Conservation (phyloP, 2,113 vertebrate species). For the Blennius ocellaris region DNA sequence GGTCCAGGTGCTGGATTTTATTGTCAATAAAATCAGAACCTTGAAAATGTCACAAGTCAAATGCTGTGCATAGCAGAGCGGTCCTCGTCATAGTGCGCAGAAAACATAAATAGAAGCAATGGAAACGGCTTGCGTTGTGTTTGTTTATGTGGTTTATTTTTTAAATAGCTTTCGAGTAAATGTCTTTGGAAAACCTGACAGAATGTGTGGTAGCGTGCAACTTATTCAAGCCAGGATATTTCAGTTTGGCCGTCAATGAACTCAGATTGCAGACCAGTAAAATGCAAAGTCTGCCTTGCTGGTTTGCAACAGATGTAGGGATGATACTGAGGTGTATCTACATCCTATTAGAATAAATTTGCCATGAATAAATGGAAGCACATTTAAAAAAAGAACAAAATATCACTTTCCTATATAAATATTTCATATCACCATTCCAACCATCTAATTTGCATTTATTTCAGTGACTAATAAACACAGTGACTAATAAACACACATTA, state of each 20-base stretch:
- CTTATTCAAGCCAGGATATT: not conserved
- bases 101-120: no score
- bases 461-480: no score
- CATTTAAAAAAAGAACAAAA: not conserved
- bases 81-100: no score
- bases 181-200: not conserved
- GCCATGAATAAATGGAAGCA: not conserved
- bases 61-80: no score
- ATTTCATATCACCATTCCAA: not conserved
- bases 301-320: not conserved
- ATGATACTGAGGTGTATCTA: not conserved
- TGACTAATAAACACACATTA: no score
- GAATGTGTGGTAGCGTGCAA: not conserved
- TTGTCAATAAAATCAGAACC: no score
- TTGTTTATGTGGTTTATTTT: not conserved
- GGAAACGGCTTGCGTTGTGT: not conserved
- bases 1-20: no score
- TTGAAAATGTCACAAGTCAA: no score
- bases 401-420: not conserved
- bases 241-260: slow-evolving; percentile 11
- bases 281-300: not conserved
- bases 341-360: not conserved
- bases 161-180: not conserved
- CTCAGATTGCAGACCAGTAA: slow-evolving; percentile 2
- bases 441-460: not conserved